Conservation (phyloP, 2,888 invertebrate species). For the Aleiodes testaceus region DNA sequence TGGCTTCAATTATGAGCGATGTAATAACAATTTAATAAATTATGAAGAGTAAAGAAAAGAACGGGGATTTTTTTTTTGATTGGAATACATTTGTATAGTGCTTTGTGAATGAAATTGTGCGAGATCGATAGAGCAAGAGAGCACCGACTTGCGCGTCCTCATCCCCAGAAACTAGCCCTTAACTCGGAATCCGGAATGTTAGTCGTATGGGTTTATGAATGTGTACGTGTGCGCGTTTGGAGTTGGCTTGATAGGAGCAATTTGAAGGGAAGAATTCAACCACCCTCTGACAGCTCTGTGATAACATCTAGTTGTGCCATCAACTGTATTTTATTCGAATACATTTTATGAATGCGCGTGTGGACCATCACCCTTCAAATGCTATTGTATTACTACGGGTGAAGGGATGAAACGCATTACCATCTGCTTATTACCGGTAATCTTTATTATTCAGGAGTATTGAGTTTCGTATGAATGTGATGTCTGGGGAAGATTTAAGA, state of each 20-base stretch:
- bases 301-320: conserved; percentile 64
- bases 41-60: neutral
- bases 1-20: conserved; percentile 47
- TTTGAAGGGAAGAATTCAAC: conserved; percentile 55
- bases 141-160: neutral
- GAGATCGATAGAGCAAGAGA: conserved; percentile 3
- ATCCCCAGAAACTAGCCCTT: conserved; percentile 1
- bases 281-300: conserved; percentile 63
- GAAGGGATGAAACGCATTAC: conserved; percentile 60
- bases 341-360: conserved; percentile 60
- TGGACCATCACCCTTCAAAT: conserved; percentile 53
- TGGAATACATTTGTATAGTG: neutral
- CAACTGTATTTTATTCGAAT: conserved; percentile 62
- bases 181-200: neutral
- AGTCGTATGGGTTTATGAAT: neutral
- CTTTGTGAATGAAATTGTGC: neutral
- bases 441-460: conserved; percentile 60
- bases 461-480: conserved; percentile 50
- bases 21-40: conserved; percentile 34
- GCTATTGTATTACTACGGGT: conserved; percentile 58
- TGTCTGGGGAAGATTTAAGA: neutral
- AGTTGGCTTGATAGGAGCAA: conserved; percentile 64
- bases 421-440: conserved; percentile 69
- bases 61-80: neutral
- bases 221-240: conserved; percentile 38